Conservation (phyloP, 2,797 vertebrate genomes). For the Hoplostethus mediterraneus region DNA sequence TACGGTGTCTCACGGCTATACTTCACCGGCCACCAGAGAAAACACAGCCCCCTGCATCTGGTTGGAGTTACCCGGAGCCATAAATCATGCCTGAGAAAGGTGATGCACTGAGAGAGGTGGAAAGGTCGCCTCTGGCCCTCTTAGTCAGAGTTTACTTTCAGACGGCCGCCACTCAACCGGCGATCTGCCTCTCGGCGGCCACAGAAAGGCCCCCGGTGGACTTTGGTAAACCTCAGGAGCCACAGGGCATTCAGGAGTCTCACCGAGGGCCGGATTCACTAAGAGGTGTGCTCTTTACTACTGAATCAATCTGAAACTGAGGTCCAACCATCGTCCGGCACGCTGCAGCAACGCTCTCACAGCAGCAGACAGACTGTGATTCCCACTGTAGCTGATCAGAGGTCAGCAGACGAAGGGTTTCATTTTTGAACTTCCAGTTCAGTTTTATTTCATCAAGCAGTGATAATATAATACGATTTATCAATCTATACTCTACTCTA, state of each 20-base stretch:
- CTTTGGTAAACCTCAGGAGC: neutral
- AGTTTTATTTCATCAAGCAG: no score
- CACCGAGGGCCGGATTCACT: no score
- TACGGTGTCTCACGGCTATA: constrained; percentile 29
- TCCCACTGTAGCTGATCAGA: no score
- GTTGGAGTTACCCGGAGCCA: constrained; percentile 65
- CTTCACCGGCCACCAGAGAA: constrained; percentile 56
- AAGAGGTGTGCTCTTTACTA: no score
- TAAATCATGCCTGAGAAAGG: constrained; percentile 72
- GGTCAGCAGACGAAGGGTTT: no score
- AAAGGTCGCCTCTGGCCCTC: constrained; percentile 45
- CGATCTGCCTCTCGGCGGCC: constrained; percentile 7
- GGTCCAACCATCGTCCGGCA: no score
- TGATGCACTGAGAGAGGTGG: constrained; percentile 45
- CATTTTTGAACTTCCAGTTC: no score
- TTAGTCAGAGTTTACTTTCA: constrained; percentile 62
- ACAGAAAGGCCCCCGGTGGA: neutral
- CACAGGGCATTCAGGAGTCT: neutral
- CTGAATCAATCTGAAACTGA: no score
- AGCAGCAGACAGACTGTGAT: no score
- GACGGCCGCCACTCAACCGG: constrained; percentile 37
- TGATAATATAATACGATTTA: no score
- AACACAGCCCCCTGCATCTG: constrained; percentile 76
- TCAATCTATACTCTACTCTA: no score
- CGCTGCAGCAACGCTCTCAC: no score